Evolutionary conservation across 2,888 invertebrate species (phyloP), one percentile per base, ranked within the genome.

Genomic region (Alsophila aescularia): DNA sequence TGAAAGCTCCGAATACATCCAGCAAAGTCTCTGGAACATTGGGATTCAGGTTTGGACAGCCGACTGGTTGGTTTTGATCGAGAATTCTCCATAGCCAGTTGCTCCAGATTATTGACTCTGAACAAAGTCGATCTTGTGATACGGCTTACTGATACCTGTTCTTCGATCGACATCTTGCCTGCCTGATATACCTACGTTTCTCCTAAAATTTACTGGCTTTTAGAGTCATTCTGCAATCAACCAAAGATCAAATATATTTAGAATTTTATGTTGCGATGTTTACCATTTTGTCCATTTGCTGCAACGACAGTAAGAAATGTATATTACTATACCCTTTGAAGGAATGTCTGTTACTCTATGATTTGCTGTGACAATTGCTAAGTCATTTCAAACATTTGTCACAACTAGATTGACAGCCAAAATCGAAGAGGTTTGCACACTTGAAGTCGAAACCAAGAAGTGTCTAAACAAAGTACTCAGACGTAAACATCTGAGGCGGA

Each of bases 401-500:
- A 66, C n/a, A 27, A 24, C 15, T n/a, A 10, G 15, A 24, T 14
- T 29, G 34, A 44, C 45, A 45, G 34, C 24, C 8, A 43, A 16
- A 27, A 37, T 51, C 49, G 67, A 67, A 73, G 55, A 67, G 71
- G 76, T 71, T 64, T 65, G 62, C 47, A 65, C 67, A 64, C 63
- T 70, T 65, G 42, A 57, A 65, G 58, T 54, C 48, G 45, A 47
- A 58, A 59, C 58, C 60, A 56, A 65, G 69, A 64, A 67, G 67
- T 70, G 70, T 77, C 69, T 70, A 75, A 77, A 73, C 77, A 73
- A 66, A 60, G 66, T 67, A 55, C 67, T 67, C 66, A 69, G 69
- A 64, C 66, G 64, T 72, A 75, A 85, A 85, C 88, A 87, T 86
- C 85, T 86, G 86, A 84, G 79, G 76, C 90, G 90, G 90, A 90